Evolutionary conservation across 2,113 vertebrate species (phyloP).

Genomic region (Pangasianodon hypophthalmus): DNA sequence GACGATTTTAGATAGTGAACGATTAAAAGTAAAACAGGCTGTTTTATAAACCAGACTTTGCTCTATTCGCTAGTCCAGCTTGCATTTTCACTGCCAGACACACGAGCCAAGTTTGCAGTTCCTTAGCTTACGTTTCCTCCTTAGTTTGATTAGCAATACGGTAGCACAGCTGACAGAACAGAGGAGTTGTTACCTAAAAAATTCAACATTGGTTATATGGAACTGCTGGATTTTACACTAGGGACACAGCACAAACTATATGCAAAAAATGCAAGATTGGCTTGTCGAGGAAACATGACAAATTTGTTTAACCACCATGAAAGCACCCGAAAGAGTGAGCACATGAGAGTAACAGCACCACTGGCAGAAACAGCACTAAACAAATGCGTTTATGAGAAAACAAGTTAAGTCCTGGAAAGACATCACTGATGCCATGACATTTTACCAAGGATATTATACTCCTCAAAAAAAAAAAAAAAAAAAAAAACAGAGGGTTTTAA

Average conservation of each 20-base stretch:
- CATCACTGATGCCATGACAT: not conserved
- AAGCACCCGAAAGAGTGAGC: not conserved
- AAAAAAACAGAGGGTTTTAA: not conserved
- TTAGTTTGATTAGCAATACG: not conserved
- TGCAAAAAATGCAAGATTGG: not conserved
- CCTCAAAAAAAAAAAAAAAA: too few relatives aligned
- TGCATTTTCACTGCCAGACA: not conserved
- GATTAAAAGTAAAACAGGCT: not conserved
- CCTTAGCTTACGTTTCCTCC: not conserved
- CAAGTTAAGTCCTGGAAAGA: not conserved
- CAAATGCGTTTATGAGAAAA: not conserved
- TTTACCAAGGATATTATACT: not conserved
- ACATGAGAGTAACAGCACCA: not conserved
- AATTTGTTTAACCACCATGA: not conserved
- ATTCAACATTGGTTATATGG: not conserved
- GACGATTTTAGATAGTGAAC: not conserved
- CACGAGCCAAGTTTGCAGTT: not conserved
- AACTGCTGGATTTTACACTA: not conserved
- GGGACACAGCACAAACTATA: not conserved
- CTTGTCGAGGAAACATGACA: not conserved
- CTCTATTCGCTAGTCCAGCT: not conserved
- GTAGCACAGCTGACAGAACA: not conserved
- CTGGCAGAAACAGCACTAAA: not conserved
- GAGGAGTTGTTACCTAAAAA: not conserved
- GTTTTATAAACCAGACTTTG: not conserved